phyloP scores from a whole-genome alignment of 1,140 invertebrate species.

The Eumeta japonica region DNA sequence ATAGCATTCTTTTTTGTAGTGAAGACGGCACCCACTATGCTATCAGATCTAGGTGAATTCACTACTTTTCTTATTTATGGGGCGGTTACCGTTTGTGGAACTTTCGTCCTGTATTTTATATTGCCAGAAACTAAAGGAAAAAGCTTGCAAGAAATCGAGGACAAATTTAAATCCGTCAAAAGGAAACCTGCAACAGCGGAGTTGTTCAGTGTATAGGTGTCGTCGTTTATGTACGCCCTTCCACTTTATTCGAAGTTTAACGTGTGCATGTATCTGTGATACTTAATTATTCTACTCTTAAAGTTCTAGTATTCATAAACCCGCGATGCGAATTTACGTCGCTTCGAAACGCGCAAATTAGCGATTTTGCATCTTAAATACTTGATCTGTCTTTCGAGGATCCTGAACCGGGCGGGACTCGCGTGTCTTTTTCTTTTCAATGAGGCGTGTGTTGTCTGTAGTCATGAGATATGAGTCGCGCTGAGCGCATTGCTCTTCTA shows the following conservation, averaged over 20 bases:
- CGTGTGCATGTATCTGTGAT: slow-evolving; percentile 8
- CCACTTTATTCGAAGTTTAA: too few species aligned
- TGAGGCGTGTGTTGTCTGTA: too few species aligned
- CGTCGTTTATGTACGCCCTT: not conserved
- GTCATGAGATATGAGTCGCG: too few species aligned
- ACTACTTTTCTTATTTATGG: slow-evolving; percentile 71
- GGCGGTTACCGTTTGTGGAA: slow-evolving; percentile 63
- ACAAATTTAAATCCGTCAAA: slow-evolving; percentile 47
- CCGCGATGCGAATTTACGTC: too few species aligned
- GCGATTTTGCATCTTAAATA: too few species aligned
- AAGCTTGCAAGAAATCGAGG: slow-evolving; percentile 74
- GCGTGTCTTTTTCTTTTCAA: too few species aligned
- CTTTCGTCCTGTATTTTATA: slow-evolving; percentile 63
- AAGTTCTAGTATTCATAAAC: too few species aligned
- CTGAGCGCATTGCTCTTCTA: too few species aligned
- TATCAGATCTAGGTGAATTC: slow-evolving; percentile 58
- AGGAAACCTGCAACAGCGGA: slow-evolving; percentile 4
- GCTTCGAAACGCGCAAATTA: too few species aligned
- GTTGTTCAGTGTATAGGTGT: not conserved
- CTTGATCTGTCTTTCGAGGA: too few species aligned
- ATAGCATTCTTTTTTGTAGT: slow-evolving; percentile 69
- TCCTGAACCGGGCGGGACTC: too few species aligned
- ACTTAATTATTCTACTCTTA: slow-evolving; percentile 18
- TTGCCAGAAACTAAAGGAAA: slow-evolving; percentile 81
- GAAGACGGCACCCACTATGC: slow-evolving; percentile 66